Conservation (phyloP, 1,140 invertebrate species). For the Papilio polyxenes region DNA sequence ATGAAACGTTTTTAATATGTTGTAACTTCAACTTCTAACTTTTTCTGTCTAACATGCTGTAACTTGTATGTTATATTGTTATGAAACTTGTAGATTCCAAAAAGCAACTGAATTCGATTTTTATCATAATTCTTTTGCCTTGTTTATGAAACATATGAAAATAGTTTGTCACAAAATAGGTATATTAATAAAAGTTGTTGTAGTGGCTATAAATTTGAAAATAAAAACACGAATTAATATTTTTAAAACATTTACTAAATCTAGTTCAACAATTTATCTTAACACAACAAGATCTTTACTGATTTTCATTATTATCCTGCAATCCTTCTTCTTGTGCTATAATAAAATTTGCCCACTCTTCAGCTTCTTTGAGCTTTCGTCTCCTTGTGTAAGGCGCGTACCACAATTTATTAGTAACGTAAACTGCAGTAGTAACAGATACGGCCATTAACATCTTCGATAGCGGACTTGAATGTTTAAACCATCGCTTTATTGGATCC, state of each 20-base stretch:
- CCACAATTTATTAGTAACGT: slow-evolving; percentile 52
- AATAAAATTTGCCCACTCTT: slow-evolving; percentile 68
- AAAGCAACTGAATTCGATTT: no score
- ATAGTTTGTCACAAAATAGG: neutral
- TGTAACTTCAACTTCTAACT: no score
- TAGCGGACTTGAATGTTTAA: slow-evolving; percentile 58
- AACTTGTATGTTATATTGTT: no score
- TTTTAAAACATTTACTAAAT: slow-evolving; percentile 36
- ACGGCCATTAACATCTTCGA: slow-evolving; percentile 66
- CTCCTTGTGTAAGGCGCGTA: slow-evolving; percentile 59
- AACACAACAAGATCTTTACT: slow-evolving; percentile 29
- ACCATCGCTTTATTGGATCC: slow-evolving; percentile 48
- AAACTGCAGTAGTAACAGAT: slow-evolving; percentile 57
- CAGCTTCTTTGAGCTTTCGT: slow-evolving; percentile 53
- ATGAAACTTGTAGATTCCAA: no score
- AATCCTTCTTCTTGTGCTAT: slow-evolving; percentile 65
- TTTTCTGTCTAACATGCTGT: no score
- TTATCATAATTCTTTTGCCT: neutral
- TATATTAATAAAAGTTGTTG: neutral
- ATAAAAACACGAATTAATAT: neutral
- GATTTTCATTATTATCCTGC: slow-evolving; percentile 36
- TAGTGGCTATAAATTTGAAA: neutral
- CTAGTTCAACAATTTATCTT: slow-evolving; percentile 29
- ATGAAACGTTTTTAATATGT: no score
- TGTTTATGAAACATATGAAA: neutral